Evolutionary conservation across 2,113 vertebrate species (phyloP).

Genomic region (mouse (Mus musculus)): GRCm39 chr11:3773501-3774000

Average conservation of each 20-base stretch:
- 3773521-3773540: neutral
- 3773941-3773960: neutral
- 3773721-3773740: neutral
- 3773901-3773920: neutral
- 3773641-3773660: neutral
- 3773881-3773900: neutral
- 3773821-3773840: neutral
- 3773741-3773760: neutral
- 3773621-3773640: neutral
- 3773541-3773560: slow-evolving; percentile 1
- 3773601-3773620: neutral
- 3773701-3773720: neutral
- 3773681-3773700: neutral
- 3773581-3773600: neutral
- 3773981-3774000: too few relatives aligned
- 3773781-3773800: neutral
- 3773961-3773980: neutral
- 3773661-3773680: neutral
- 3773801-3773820: neutral
- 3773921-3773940: neutral
- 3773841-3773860: neutral
- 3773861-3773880: neutral
- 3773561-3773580: neutral
- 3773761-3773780: neutral
- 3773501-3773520: neutral